Base-by-base conservation (phyloP, 2,797 vertebrate species). In the Sebastes itinus region DNA sequence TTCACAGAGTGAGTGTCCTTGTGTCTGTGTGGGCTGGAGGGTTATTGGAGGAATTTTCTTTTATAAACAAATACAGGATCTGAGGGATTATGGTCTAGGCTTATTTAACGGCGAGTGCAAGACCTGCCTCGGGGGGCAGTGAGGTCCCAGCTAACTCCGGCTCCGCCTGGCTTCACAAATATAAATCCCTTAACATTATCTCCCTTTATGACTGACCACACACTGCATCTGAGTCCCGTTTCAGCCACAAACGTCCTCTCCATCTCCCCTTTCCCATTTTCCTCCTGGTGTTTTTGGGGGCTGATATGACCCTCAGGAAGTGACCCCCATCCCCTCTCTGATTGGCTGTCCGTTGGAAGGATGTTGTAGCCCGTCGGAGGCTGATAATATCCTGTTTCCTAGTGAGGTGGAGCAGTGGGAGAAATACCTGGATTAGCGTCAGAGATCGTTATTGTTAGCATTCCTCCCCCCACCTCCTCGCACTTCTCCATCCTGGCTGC, bases 381-480 rank as follows among this genome's bases (percentile, higher is more conserved):
- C 77, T 72, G 83, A 90, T 84, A 87, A 91, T 92, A 92, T 95
- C 92, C 86, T 80, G 90, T 95, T 94, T 94, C 92, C 88, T 85
- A 49, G 78, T 64, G 81, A 91, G 89, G 69, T 77, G 83, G 77
- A 81, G 72, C 84, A 85, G 82, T 77, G 84, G 76, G 78, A 78
- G 84, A 91, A 92, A 91, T 90, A 94, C 91, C 92, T 93, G 93
- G 95, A 94, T 95, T 95, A 95, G 89, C 87, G 87, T 94, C 92
- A 91, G 87, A 92, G 91, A 94, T 93, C 90, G 91, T 94, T 94
- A 94, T 93, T 92, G 90, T 94, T 92, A 92, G 89, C 88, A 89
- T 92, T 92, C 91, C 92, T 81, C 72, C 68, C 68, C 16, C 62
- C 72, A 52, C 73, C 72, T 66, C 72, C 71, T 67, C 20, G 1